Percentiles rank a stretch among this genome's conserved stretches.
Evolutionary conservation across 2,797 vertebrate genomes (phyloP).

Genomic region (Allobates femoralis): DNA sequence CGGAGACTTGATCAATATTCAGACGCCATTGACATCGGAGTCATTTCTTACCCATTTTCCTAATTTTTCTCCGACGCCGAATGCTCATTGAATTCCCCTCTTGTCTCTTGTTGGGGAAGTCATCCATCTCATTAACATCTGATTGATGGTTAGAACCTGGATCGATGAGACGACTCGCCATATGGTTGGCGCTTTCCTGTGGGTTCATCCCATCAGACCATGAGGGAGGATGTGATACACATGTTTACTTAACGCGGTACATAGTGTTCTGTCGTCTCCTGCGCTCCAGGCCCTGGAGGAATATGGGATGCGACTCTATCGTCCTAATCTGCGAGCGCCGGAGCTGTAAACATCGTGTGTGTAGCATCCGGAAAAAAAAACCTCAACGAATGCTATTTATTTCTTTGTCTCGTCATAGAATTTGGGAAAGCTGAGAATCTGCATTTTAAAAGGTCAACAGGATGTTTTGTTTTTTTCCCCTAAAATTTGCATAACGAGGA

Average conservation of each 20-base stretch:
- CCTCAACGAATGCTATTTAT: background rate
- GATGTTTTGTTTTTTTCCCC: background rate
- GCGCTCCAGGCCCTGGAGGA: background rate
- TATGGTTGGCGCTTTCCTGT: slow-evolving; percentile 12
- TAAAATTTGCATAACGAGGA: slow-evolving; percentile 13
- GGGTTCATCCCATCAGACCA: background rate
- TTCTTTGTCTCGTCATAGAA: background rate
- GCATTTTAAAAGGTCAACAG: slow-evolving; percentile 51
- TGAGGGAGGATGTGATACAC: background rate
- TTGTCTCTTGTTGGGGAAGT: slow-evolving; percentile 1
- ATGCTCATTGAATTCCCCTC: background rate
- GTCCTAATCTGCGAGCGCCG: background rate
- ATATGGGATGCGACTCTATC: background rate
- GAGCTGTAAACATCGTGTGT: background rate
- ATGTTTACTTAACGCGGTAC: background rate
- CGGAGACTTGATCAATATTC: background rate
- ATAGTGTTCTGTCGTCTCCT: slow-evolving; percentile 1
- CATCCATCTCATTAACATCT: slow-evolving; percentile 16
- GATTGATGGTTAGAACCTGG: slow-evolving; percentile 12
- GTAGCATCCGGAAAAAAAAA: background rate
- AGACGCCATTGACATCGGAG: no score
- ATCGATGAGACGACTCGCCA: background rate
- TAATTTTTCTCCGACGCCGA: background rate
- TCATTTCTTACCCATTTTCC: background rate
- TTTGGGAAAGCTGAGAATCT: slow-evolving; percentile 29